phyloP scores from a whole-genome alignment of 2,888 invertebrate species.

The Lasioglossum morio region DNA sequence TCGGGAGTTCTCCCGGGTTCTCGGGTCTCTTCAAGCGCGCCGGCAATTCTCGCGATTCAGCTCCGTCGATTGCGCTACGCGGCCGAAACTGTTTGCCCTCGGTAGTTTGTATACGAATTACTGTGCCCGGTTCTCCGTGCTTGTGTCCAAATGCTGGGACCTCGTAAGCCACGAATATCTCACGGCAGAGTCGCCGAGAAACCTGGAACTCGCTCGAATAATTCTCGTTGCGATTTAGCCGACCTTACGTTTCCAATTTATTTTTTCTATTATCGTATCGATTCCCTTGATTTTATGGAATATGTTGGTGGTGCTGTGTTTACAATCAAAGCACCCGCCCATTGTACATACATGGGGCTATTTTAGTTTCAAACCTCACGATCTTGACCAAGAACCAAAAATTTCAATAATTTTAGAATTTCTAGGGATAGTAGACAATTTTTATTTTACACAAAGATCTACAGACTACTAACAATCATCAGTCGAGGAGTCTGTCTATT shows the following conservation, averaged over 20 bases:
- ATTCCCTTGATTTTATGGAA: too few species aligned
- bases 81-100: conserved; percentile 49
- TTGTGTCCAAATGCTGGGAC: conserved; percentile 1
- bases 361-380: too few species aligned
- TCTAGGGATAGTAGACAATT: too few species aligned
- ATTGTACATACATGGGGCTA: too few species aligned
- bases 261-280: too few species aligned
- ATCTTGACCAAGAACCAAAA: too few species aligned
- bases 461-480: too few species aligned
- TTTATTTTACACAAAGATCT: too few species aligned
- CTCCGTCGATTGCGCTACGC: conserved; percentile 52
- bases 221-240: not conserved
- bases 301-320: too few species aligned
- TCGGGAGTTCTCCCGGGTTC: not conserved
- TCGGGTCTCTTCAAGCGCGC: conserved; percentile 6
- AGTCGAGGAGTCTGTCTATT: too few species aligned
- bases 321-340: too few species aligned
- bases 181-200: not conserved
- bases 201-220: not conserved
- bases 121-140: conserved; percentile 22
- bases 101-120: conserved; percentile 56
- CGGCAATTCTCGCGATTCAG: conserved; percentile 60
- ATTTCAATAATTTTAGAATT: too few species aligned
- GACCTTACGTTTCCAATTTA: not conserved
- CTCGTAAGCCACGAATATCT: not conserved